Percentiles rank a stretch among this genome's conserved stretches.
Evolutionary conservation across 2,113 vertebrate genomes (phyloP).

Genomic region (Benthochromis sp.): DNA sequence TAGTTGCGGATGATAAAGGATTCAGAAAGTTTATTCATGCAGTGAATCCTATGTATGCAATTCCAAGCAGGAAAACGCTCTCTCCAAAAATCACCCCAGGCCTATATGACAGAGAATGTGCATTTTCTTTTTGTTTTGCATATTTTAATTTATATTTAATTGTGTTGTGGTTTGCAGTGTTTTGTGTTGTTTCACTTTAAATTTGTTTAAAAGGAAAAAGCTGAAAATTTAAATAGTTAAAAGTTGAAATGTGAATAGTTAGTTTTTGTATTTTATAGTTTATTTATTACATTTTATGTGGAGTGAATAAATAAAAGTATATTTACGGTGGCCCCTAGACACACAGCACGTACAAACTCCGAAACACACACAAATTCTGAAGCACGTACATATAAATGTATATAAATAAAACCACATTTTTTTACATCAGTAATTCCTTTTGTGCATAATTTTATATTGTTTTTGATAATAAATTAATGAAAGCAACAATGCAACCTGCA

Average conservation of each 20-base stretch:
- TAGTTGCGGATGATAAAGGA: rapidly evolving
- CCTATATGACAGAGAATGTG: background rate
- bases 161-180: background rate
- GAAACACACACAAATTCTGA: background rate
- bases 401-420: background rate
- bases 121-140: background rate
- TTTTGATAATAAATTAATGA: background rate
- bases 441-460: background rate
- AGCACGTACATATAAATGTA: background rate
- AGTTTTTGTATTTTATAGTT: background rate
- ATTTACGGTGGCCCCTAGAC: background rate
- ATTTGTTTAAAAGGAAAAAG: background rate
- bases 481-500: background rate
- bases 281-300: background rate
- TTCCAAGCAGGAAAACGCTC: background rate
- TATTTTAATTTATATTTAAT: background rate
- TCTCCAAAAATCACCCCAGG: background rate
- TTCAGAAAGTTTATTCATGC: background rate
- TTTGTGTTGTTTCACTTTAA: background rate
- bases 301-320: background rate
- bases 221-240: background rate
- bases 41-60: background rate
- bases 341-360: background rate
- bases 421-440: background rate
- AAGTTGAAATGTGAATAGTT: background rate